These are phyloP conservation scores for Geodia barretti DNA, from an alignment of 37 sponge, comb jelly and placozoan genomes.

Conservation along the genomic window DNA sequence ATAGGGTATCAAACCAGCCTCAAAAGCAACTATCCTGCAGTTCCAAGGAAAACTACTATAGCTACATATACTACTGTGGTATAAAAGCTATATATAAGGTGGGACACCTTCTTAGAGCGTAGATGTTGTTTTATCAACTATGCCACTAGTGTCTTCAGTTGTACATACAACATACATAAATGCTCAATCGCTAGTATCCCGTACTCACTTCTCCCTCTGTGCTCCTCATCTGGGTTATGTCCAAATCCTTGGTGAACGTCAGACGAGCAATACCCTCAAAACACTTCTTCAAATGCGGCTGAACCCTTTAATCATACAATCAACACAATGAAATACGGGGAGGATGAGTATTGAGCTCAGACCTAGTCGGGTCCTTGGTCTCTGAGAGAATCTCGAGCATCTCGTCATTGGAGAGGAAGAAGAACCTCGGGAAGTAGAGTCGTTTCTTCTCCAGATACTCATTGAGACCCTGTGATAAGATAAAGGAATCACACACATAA, in stretches of 20 bases:
- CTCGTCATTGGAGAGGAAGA: conserved; percentile 99
- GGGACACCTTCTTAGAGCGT: too few relatives aligned
- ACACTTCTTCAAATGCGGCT: conserved; percentile 99
- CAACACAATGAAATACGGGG: neutral
- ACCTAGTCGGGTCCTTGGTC: conserved; percentile 99
- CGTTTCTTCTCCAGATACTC: conserved; percentile 99
- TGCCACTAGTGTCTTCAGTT: too few relatives aligned
- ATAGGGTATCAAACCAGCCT: too few relatives aligned
- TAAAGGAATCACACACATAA: neutral
- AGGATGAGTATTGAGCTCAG: conserved; percentile 1
- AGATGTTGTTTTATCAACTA: too few relatives aligned
- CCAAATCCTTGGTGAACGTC: conserved; percentile 93
- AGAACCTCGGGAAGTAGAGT: conserved; percentile 98
- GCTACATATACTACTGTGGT: neutral
- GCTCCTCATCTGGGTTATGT: conserved; percentile 99
- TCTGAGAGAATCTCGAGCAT: conserved; percentile 99
- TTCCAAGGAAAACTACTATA: neutral
- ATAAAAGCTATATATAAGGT: too few relatives aligned
- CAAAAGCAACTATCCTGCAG: too few relatives aligned
- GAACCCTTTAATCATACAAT: conserved; percentile 65
- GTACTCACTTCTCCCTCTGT: conserved; percentile 85
- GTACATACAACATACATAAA: neutral
- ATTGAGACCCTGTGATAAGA: conserved; percentile 82
- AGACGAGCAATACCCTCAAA: conserved; percentile 99
- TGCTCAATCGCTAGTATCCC: too few relatives aligned